Evolutionary conservation across 2,888 invertebrate genomes (phyloP), one percentile per base, ranked within the genome.

Genomic region (Thera britannica): DNA sequence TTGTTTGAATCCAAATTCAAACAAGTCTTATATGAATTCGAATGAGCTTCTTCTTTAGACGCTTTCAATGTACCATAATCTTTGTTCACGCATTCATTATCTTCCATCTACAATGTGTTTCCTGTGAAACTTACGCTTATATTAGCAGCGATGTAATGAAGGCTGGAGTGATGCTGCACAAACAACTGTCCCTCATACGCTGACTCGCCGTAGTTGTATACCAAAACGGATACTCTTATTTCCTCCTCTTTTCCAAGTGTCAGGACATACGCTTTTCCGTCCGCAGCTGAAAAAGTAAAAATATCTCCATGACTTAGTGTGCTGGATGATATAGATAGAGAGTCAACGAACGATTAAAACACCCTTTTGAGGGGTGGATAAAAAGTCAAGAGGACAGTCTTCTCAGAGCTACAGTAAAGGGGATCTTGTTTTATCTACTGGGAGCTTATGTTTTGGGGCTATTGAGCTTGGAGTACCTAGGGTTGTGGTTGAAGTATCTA

Each of bases 101-200:
- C 4, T 41, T 41, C 7, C 2, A 41, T 4, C 2, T 2, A 41
- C 0, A 41, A 41, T 41, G 41, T 41, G 1, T 41, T 38, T 38
- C 4, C 41, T 41, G 6, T 41, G 41, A 41, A 3, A 90, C 94
- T 91, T 84, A 96, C 96, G 79, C 95, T 95, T 63, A 94, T 94
- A 78, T 95, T 95, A 62, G 95, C 95, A 61, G 96, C 97, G 77
- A 98, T 97, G 79, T 97, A 98, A 77, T 96, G 96, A 38, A 98
- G 93, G 72, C 95, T 96, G 62, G 95, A 91, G 36, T 97, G 97
- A 86, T 98, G 97, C n/a, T 95, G 92, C 4, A 98, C 95, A 79
- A 96, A 97, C 35, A 98, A 83, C 79, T 97, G 96, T 0, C 98
- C 96, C 86, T 98, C 98, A 81, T 98, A 98, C 0, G 98, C 98